A percentile compares a stretch with the other conserved stretches of the same genome.
phyloP scores from a whole-genome alignment of 2,888 invertebrate species.

The Agrypnus murinus region DNA sequence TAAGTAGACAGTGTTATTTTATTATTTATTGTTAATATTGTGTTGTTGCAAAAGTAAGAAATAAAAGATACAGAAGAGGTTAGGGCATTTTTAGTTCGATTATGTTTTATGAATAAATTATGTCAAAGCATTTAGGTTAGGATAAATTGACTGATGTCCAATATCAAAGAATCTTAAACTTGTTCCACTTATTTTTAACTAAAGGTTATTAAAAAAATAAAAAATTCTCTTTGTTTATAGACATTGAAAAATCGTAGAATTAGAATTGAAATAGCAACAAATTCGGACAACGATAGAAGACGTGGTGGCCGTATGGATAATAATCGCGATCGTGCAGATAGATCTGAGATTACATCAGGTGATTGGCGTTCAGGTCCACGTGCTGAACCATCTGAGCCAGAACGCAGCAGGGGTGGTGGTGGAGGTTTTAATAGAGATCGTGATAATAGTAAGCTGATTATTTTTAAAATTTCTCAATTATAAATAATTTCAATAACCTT shows the following conservation, averaged over 20 bases:
- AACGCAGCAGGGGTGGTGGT: conserved; percentile 61
- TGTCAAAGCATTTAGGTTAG: no score
- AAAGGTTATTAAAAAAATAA: background rate
- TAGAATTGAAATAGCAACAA: conserved; percentile 86
- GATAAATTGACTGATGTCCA: no score
- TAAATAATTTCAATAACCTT: background rate
- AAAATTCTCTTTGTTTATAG: conserved; percentile 71
- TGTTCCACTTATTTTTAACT: no score
- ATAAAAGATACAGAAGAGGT: no score
- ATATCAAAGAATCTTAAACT: no score
- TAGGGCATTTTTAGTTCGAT: no score
- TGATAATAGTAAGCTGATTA: conserved; percentile 61
- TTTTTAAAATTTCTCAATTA: no score
- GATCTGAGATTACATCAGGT: conserved; percentile 80
- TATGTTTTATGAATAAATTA: no score
- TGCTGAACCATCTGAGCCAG: conserved; percentile 68
- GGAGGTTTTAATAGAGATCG: conserved; percentile 63
- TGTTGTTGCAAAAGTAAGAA: no score
- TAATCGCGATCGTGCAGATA: conserved; percentile 75
- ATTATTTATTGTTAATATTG: no score
- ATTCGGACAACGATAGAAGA: conserved; percentile 80
- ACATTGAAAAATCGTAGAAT: conserved; percentile 84
- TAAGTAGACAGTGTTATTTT: conserved; percentile 73
- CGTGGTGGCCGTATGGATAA: conserved; percentile 73
- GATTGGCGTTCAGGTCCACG: conserved; percentile 85